phyloP scores from a whole-genome alignment of 1,140 invertebrate genomes.

The Adelges cooleyi region DNA sequence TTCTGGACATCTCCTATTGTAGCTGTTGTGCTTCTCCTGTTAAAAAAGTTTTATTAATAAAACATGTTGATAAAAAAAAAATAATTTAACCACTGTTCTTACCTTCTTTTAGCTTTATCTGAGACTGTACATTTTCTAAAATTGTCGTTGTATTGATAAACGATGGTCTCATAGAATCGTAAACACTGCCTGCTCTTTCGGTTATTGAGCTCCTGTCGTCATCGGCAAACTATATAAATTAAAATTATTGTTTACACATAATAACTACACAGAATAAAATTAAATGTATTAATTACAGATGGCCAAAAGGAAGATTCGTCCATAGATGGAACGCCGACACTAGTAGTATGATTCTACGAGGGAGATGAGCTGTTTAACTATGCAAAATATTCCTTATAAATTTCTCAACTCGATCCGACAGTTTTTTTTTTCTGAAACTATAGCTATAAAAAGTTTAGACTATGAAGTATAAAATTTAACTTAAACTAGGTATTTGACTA shows the following conservation, averaged over 20 bases:
- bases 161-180: slow-evolving; percentile 47
- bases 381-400: too few species aligned
- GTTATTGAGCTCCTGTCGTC: slow-evolving; percentile 39
- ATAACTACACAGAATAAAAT: background rate
- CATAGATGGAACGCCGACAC: slow-evolving; percentile 2
- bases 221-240: slow-evolving; percentile 42
- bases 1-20: slow-evolving; percentile 63
- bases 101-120: slow-evolving; percentile 64
- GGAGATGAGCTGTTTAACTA: background rate
- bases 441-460: too few species aligned
- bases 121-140: slow-evolving; percentile 67
- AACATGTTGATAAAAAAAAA: slow-evolving; percentile 4
- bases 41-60: background rate
- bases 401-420: too few species aligned
- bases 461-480: too few species aligned
- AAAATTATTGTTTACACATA: background rate
- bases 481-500: too few species aligned
- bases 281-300: background rate
- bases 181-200: slow-evolving; percentile 45
- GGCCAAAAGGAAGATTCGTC: slow-evolving; percentile 32
- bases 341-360: slow-evolving; percentile 6
- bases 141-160: slow-evolving; percentile 46
- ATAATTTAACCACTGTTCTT: background rate
- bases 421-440: slow-evolving; percentile 12
- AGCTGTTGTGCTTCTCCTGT: slow-evolving; percentile 58